Evolutionary conservation across 2,888 invertebrate genomes (phyloP).

Genomic region (Sarcophaga rosellei): DNA sequence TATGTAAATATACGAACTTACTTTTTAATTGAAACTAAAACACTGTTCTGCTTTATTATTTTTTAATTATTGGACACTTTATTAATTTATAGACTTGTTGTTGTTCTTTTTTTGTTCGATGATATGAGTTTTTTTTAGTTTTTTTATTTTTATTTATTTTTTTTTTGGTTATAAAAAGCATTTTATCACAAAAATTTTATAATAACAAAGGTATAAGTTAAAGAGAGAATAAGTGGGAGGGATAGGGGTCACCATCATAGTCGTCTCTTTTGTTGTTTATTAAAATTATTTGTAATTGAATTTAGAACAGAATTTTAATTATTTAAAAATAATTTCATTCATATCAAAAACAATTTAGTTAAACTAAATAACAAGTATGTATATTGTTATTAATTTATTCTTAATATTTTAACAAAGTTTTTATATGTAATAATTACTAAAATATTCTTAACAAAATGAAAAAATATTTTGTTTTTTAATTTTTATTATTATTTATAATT

Average conservation of each 20-base stretch:
- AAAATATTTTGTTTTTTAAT: slow-evolving; percentile 29
- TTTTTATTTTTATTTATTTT: neutral
- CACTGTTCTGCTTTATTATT: slow-evolving; percentile 8
- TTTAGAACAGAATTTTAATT: slow-evolving; percentile 30
- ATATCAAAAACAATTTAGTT: slow-evolving; percentile 60
- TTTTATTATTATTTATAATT: slow-evolving; percentile 21
- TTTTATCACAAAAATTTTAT: slow-evolving; percentile 71
- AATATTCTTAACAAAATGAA: slow-evolving; percentile 42
- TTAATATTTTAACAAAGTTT: slow-evolving; percentile 41
- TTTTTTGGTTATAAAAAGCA: slow-evolving; percentile 70
- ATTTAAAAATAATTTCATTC: slow-evolving; percentile 35
- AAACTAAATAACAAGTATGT: slow-evolving; percentile 61
- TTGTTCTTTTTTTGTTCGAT: slow-evolving; percentile 69
- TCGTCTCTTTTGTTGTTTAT: slow-evolving; percentile 11
- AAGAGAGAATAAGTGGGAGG: slow-evolving; percentile 27
- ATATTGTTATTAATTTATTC: neutral
- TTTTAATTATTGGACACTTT: slow-evolving; percentile 66
- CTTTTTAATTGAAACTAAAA: slow-evolving; percentile 42
- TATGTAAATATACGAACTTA: neutral
- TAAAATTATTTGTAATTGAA: slow-evolving; percentile 40
- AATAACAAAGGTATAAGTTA: slow-evolving; percentile 47
- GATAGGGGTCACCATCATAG: slow-evolving; percentile 40
- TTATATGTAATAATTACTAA: slow-evolving; percentile 17
- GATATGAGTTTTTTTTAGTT: slow-evolving; percentile 68
- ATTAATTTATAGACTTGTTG: slow-evolving; percentile 56